Percentiles rank a stretch among this genome's conserved stretches.
Evolutionary conservation across 2,113 vertebrate species (phyloP).

Genomic region (Coryphaenoides rupestris): DNA sequence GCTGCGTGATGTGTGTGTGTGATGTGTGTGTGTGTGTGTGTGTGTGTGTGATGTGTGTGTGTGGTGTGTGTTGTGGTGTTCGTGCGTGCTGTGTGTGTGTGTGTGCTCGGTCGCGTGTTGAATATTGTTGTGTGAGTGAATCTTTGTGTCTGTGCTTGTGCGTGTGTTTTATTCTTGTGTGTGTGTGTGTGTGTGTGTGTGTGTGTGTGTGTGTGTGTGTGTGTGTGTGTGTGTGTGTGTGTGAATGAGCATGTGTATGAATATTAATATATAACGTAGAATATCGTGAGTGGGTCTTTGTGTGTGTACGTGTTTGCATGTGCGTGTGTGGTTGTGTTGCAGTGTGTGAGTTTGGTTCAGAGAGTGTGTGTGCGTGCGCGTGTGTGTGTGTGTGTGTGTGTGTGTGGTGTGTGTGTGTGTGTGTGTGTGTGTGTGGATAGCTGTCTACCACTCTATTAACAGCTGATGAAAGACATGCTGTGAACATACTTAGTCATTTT

Average conservation of each 20-base stretch:
- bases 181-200: not conserved
- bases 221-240: conserved; percentile 5
- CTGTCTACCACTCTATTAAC: conserved; percentile 29
- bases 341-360: no score
- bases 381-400: conserved; percentile 5
- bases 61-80: not conserved
- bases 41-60: conserved; percentile 2
- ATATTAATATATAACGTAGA: no score
- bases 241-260: conserved; percentile 4
- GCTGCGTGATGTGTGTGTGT: not conserved
- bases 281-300: conserved; percentile 1
- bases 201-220: conserved; percentile 8
- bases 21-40: conserved; percentile 3
- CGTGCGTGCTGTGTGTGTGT: no score
- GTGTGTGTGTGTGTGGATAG: conserved; percentile 1
- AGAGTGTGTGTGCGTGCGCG: conserved; percentile 8
- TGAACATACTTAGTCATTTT: not conserved
- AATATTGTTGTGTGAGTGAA: no score
- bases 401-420: conserved; percentile 7
- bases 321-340: not conserved
- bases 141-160: no score
- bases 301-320: not conserved
- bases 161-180: not conserved
- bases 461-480: conserved; percentile 44
- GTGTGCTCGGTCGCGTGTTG: no score